Evolutionary conservation across 2,797 vertebrate species (phyloP), one percentile per base, ranked within the genome.

Genomic region (Synaphobranchus kaupii): DNA sequence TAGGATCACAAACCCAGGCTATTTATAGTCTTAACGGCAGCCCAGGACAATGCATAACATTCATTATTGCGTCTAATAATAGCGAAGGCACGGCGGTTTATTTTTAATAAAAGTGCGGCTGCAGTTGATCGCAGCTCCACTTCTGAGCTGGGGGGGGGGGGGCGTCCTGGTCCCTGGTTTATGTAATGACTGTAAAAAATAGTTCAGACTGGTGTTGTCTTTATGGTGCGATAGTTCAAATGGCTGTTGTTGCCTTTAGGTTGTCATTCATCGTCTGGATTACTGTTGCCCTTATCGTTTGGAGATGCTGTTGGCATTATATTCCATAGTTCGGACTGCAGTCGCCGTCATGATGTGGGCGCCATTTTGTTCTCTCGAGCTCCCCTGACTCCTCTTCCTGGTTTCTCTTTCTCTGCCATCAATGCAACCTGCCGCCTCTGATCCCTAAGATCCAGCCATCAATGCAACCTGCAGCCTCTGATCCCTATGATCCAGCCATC

Each of bases 41-140:
- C 86, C 90, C 87, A 88, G 91, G 94, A 94, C 93, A 95, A 95
- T 90, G 91, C 90, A 71, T 90, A 87, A 89, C 91, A 93, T 92
- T 91, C 90, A 91, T 93, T 92, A 91, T 90, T 90, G 88, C 89
- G 88, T 78, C 94, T 95, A 95, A 94, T 93, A 92, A 95, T 94
- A 95, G 92, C 73, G 47, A 81, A 84, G 88, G 88, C 87, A 85
- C 85, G 83, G 91, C 73, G 78, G 80, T 82, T 92, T 94, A 93
- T 95, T 94, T 95, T 89, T 94, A 80, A 80, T 25, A 93, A 88
- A 92, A 87, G 44, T 71, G 48, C 31, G 91, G 89, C 89, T 92
- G 89, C 91, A 94, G 92, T 91, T 94, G 92, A 95, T 94, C 92
- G 91, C 54, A 83, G 91, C 86, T 89, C 56, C 56, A 58, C 17